Conservation (phyloP, 2,888 invertebrate species). For the Tyria jacobaeae region DNA sequence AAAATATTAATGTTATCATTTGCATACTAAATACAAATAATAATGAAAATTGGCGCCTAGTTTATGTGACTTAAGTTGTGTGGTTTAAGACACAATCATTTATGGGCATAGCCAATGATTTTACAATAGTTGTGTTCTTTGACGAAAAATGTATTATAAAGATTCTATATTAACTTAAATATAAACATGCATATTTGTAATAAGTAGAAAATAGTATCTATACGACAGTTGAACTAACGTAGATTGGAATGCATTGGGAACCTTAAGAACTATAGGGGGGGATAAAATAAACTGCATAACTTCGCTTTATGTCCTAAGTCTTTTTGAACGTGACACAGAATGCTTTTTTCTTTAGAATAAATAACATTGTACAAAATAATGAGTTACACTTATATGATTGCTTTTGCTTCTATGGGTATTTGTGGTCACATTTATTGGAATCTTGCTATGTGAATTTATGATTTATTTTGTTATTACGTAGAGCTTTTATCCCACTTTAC, state of each 20-base stretch:
- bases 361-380: no score
- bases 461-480: not conserved
- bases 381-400: no score
- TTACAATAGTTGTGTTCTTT: not conserved
- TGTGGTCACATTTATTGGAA: no score
- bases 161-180: not conserved
- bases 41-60: slow-evolving; percentile 42
- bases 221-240: no score
- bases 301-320: not conserved
- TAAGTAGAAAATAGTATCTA: no score
- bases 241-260: no score
- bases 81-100: slow-evolving; percentile 23
- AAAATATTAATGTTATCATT: slow-evolving; percentile 44
- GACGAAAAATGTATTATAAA: not conserved
- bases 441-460: no score
- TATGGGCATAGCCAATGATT: slow-evolving; percentile 8
- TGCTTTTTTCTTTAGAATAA: not conserved
- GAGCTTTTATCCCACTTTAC: not conserved
- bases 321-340: not conserved
- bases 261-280: no score
- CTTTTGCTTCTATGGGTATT: no score
- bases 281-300: no score
- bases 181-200: not conserved
- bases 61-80: slow-evolving; percentile 29
- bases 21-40: slow-evolving; percentile 38